Base-by-base conservation (phyloP, 2,113 vertebrate species). In the Aegithalos caudatus region DNA sequence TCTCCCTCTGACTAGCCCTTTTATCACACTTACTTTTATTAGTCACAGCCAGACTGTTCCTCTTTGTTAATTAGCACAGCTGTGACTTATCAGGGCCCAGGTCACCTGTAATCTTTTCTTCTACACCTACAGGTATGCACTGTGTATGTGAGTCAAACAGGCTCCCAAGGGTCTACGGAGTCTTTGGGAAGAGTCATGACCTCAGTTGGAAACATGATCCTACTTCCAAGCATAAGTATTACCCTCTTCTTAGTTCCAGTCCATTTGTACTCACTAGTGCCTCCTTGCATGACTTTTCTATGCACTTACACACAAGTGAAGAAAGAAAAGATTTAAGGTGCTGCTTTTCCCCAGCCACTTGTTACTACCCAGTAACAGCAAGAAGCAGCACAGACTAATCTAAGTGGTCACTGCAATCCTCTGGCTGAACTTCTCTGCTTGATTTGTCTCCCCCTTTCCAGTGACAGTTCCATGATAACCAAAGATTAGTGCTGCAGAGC, bases 181-280 rank as follows among this genome's bases (percentile, higher is more conserved):
- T 22, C 14, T 53, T 38, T 57, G 24, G 42, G 65, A 81, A 51
- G 48, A 81, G 11, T 21, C 33, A 51, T 23, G 33, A 48, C 33
- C 40, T 33, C 0, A 0, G 33, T 50, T 12, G 8, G 29, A 67
- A 92, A 62, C 0, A 0, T 10, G 5, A 58, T 27, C 2, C 35
- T 64, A 33, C 13, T 83, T 60, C 44, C 11, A 60, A 37, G 35
- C 25, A 3, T 21, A 65, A 89, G 45, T 12, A 61, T 33, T 56
- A 8, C 22, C 19, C 27, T 61, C 47, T 73, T 29, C 45, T 87
- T 56, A 50, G 14, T 45, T 48, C 37, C 24, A 57, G 37, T 57
- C 19, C 29, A 38, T 48, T 66, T 90, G 78, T 8, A 42, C 18
- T 23, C 23, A 12, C 25, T 38, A 10, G 20, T 8, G 9, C 40